These are phyloP conservation scores for Hyperoplus immaculatus DNA, from an alignment of 2,797 vertebrate genomes.

Conservation along the genomic window DNA sequence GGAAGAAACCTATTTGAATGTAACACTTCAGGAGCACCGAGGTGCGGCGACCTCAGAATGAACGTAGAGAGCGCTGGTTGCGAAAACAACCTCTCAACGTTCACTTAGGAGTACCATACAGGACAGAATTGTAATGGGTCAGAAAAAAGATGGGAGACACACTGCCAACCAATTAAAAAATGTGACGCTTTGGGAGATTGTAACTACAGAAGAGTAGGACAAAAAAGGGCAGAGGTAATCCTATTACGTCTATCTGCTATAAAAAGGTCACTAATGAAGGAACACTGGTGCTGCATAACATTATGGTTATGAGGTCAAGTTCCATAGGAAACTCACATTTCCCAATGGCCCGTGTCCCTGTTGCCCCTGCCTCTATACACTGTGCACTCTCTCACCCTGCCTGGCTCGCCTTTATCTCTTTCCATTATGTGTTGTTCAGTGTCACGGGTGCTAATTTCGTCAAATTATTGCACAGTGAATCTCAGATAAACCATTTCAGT, in stretches of 20 bases:
- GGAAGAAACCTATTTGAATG: slow-evolving; percentile 71
- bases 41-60: slow-evolving; percentile 32
- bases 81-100: slow-evolving; percentile 22
- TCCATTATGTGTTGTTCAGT: slow-evolving; percentile 39
- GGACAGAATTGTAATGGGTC: slow-evolving; percentile 24
- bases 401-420: slow-evolving; percentile 33
- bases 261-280: slow-evolving; percentile 78
- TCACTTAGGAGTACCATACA: neutral
- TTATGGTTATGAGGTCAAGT: slow-evolving; percentile 71
- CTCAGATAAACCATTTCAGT: slow-evolving; percentile 42
- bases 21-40: slow-evolving; percentile 69
- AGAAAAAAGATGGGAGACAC: slow-evolving; percentile 20
- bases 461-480: slow-evolving; percentile 33
- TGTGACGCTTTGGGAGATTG: slow-evolving; percentile 20
- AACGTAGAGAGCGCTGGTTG: slow-evolving; percentile 37
- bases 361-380: slow-evolving; percentile 29
- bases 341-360: slow-evolving; percentile 49
- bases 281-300: slow-evolving; percentile 51
- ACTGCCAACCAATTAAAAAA: slow-evolving; percentile 34
- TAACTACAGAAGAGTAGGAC: slow-evolving; percentile 33
- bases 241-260: slow-evolving; percentile 67
- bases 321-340: slow-evolving; percentile 67
- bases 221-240: slow-evolving; percentile 66
- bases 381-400: slow-evolving; percentile 7
- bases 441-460: slow-evolving; percentile 52